Base-by-base conservation (phyloP, 2,113 vertebrate species). In the Ictalurus furcatus region DNA sequence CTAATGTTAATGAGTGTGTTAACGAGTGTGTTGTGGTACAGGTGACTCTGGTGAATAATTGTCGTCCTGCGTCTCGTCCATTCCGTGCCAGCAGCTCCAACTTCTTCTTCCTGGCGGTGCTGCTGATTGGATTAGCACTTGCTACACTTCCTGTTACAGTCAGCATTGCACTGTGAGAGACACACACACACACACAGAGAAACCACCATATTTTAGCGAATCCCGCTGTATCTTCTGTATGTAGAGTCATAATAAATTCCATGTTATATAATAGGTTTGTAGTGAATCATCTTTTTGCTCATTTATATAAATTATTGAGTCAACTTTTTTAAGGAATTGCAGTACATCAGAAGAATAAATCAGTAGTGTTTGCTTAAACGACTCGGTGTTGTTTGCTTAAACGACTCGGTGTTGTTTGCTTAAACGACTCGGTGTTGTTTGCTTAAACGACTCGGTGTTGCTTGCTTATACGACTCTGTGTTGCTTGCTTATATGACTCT, bases 1-100 rank as follows among this genome's bases (percentile, higher is more conserved):
- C 44, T 48, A 48, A 48, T 11, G 9, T 52, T 78, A 6, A 16
- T 71, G 48, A 13, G 37, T 54, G 48, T 56, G 78, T 81, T n/a
- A 3, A 2, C n/a, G 7, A 85, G 16, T 21, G 44, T 88, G 63
- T 67, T 61, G 30, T 83, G 8, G 69, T 76, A 37, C 71, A 86
- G 98, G 84, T 97, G 23, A 97, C 96, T 34, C 92, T 99, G 92
- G 95, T 97, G 12, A 94, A 97, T 1, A 98, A 98, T 74, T 92
- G 97, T 58, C 97, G 96, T 78, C 97, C 98, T 34, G 93, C 97
- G 56, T 96, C 96, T 0, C 96, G 96, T 61, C 97, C 97, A 8
- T 94, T 99, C 94, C 96, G 98, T 90, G 97, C 97, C 0, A 99
- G 98, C 44, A 97, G 97, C 91, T 98, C 98, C 85, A 96, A 97